phyloP scores from a whole-genome alignment of 2,888 invertebrate species.

The Acholoe squamosa region DNA sequence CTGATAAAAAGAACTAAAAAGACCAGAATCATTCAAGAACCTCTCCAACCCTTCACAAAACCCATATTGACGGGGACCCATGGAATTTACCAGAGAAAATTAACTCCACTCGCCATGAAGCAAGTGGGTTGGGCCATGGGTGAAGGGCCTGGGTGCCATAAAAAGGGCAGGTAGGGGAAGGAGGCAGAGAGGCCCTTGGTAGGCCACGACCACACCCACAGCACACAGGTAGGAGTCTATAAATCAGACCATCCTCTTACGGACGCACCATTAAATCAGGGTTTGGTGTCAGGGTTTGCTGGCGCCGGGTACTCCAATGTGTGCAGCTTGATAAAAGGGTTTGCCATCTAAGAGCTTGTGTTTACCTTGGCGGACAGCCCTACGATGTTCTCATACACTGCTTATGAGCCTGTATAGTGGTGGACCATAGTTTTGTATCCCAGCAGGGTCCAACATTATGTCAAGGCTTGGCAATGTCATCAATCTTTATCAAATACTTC shows the following conservation, averaged over 20 bases:
- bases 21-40: neutral
- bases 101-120: neutral
- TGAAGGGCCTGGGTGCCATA: neutral
- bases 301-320: neutral
- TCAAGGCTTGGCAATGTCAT: too few relatives aligned
- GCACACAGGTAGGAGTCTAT: neutral
- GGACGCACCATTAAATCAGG: neutral
- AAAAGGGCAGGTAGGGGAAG: neutral
- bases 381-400: neutral
- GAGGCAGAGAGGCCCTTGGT: neutral
- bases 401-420: neutral
- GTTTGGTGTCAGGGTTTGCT: neutral
- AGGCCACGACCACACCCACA: neutral
- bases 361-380: neutral
- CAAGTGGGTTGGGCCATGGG: neutral
- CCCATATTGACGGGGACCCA: neutral
- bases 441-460: neutral
- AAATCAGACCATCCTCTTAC: neutral
- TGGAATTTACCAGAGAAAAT: neutral
- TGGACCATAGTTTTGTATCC: neutral
- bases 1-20: neutral
- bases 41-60: conserved; percentile 4
- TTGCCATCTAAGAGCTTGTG: neutral
- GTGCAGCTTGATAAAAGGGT: neutral
- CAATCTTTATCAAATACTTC: too few relatives aligned